A percentile compares a stretch with the other conserved stretches of the same genome.
These are phyloP conservation scores for Oxystoma pomonae DNA, from an alignment of 2,888 invertebrate species.

Conservation along the genomic window DNA sequence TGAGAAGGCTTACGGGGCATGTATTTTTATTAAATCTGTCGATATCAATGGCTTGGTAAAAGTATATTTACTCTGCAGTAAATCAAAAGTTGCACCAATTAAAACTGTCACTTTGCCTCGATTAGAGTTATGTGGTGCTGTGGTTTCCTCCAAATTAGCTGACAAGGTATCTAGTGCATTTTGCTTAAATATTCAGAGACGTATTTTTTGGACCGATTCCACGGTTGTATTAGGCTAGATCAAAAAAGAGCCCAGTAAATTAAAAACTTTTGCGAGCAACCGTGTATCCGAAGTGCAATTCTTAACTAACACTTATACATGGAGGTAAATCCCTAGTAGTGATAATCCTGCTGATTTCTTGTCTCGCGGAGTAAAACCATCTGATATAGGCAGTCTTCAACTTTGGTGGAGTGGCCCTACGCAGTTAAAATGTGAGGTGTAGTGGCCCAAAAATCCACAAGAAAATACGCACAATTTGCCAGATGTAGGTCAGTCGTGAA, in stretches of 20 bases:
- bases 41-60: neutral
- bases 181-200: slow-evolving; percentile 5
- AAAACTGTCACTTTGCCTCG: slow-evolving; percentile 22
- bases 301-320: slow-evolving; percentile 8
- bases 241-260: slow-evolving; percentile 9
- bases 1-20: slow-evolving; percentile 5
- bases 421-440: neutral
- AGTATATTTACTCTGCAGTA: slow-evolving; percentile 11
- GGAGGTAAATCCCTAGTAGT: slow-evolving; percentile 25
- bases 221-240: slow-evolving; percentile 16
- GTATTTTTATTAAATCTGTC: neutral
- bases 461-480: neutral
- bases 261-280: slow-evolving; percentile 15
- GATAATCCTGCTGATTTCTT: slow-evolving; percentile 25
- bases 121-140: slow-evolving; percentile 22
- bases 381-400: neutral
- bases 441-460: neutral
- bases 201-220: slow-evolving; percentile 24
- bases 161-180: slow-evolving; percentile 13
- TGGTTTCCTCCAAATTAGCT: slow-evolving; percentile 15
- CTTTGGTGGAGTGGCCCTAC: slow-evolving; percentile 3
- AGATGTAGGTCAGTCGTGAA: no score
- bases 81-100: slow-evolving; percentile 18
- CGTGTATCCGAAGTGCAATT: slow-evolving; percentile 15
- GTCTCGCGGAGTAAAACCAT: slow-evolving; percentile 9